These are phyloP conservation scores for Drepana arcuata DNA, from an alignment of 1,140 invertebrate species.

Conservation along the genomic window DNA sequence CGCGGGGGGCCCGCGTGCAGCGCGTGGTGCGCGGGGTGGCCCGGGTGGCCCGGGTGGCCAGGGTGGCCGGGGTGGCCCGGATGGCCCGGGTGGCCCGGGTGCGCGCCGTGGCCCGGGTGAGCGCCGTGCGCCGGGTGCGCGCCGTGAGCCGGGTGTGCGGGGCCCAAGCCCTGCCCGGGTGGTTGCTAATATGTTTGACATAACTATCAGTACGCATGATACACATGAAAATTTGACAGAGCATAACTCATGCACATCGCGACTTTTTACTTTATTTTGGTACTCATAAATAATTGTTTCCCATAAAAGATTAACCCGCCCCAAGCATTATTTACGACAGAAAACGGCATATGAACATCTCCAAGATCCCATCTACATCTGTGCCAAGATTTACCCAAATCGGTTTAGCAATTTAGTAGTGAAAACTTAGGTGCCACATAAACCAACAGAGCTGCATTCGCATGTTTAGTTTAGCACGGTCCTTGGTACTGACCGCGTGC, in stretches of 20 bases:
- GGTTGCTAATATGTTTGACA: too few species aligned
- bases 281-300: background rate
- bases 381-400: too few species aligned
- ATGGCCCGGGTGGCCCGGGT: conserved; percentile 73
- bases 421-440: background rate
- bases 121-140: conserved; percentile 60
- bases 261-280: too few species aligned
- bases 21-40: conserved; percentile 49
- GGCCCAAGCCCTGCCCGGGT: conserved; percentile 37
- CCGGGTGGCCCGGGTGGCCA: too few species aligned
- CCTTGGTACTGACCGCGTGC: conserved; percentile 32
- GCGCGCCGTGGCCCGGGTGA: conserved; percentile 72
- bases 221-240: too few species aligned
- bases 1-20: conserved; percentile 70
- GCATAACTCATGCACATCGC: too few species aligned
- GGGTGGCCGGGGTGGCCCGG: background rate
- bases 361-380: too few species aligned
- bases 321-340: too few species aligned
- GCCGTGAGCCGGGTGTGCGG: conserved; percentile 50
- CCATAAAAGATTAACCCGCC: conserved; percentile 4
- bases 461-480: background rate
- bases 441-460: background rate
- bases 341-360: too few species aligned
- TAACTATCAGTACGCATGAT: too few species aligned
- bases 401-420: background rate